Conservation (phyloP, 1,140 invertebrate genomes). For the Heliconius hermathena region DNA sequence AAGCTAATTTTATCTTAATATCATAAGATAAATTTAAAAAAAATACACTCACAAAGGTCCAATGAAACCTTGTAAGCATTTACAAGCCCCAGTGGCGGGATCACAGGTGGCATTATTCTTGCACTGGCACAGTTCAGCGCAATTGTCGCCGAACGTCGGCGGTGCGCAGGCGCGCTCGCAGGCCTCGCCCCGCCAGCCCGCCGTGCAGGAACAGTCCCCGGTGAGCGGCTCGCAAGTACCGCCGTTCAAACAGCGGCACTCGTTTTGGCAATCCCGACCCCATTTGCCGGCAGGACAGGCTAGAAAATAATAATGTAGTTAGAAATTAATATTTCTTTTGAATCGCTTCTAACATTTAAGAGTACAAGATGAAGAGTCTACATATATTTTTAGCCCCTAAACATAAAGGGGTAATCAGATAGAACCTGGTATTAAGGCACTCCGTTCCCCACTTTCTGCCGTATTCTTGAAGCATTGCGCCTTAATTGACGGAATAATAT, state of each 20-base stretch:
- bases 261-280: conserved; percentile 88
- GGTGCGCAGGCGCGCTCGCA: conserved; percentile 87
- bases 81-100: conserved; percentile 85
- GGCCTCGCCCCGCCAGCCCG: conserved; percentile 86
- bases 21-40: no score
- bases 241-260: conserved; percentile 94
- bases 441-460: no score
- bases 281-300: conserved; percentile 88
- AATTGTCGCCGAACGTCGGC: conserved; percentile 89
- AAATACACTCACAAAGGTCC: conserved; percentile 80
- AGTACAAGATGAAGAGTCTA: no score
- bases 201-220: conserved; percentile 86
- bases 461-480: no score
- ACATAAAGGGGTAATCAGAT: no score
- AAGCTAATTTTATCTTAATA: no score
- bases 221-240: conserved; percentile 90
- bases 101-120: conserved; percentile 91
- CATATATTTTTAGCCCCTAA: no score
- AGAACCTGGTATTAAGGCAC: no score
- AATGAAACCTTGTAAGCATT: conserved; percentile 87
- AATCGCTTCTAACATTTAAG: no score
- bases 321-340: not conserved
- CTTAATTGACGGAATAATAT: no score
- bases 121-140: conserved; percentile 90
- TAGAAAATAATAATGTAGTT: conserved; percentile 39